A percentile compares a stretch with the other conserved stretches of the same genome.
Conservation (phyloP, 1,140 invertebrate genomes). For the Microplitis demolitor region DNA sequence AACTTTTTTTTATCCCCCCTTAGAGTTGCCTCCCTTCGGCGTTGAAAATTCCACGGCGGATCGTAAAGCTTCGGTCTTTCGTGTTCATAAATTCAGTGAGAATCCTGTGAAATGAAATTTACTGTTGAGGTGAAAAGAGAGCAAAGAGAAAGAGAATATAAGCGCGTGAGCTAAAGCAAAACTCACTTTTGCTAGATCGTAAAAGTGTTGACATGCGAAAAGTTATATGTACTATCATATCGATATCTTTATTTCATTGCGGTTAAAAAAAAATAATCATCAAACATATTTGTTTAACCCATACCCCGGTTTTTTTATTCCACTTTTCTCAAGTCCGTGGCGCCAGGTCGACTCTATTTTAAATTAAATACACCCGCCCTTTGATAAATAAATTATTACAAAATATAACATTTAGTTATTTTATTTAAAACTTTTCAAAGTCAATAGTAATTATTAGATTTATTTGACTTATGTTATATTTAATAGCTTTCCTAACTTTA, state of each 20-base stretch:
- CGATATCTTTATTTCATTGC: slow-evolving; percentile 22
- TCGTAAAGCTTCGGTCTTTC: slow-evolving; percentile 51
- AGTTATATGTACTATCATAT: slow-evolving; percentile 37
- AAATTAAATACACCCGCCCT: too few species aligned
- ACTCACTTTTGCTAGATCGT: slow-evolving; percentile 31
- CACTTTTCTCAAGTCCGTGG: background rate
- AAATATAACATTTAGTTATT: too few species aligned
- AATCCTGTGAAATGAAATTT: slow-evolving; percentile 20
- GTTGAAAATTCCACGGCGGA: slow-evolving; percentile 26
- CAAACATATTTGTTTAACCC: background rate
- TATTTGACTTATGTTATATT: too few species aligned
- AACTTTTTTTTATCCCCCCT: too few species aligned
- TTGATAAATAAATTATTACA: too few species aligned
- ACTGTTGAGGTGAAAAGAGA: slow-evolving; percentile 24
- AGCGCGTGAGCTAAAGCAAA: background rate
- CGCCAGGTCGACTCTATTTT: background rate
- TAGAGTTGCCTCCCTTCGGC: too few species aligned
- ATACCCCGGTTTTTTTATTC: background rate
- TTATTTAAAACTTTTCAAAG: too few species aligned
- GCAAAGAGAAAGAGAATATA: slow-evolving; percentile 5
- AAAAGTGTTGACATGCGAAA: slow-evolving; percentile 49
- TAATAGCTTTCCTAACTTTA: too few species aligned
- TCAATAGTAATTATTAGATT: too few species aligned
- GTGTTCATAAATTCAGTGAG: slow-evolving; percentile 50
- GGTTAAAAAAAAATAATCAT: background rate